These are phyloP conservation scores for Drosophila guanche DNA, from an alignment of 1,140 invertebrate genomes.

Conservation along the genomic window DNA sequence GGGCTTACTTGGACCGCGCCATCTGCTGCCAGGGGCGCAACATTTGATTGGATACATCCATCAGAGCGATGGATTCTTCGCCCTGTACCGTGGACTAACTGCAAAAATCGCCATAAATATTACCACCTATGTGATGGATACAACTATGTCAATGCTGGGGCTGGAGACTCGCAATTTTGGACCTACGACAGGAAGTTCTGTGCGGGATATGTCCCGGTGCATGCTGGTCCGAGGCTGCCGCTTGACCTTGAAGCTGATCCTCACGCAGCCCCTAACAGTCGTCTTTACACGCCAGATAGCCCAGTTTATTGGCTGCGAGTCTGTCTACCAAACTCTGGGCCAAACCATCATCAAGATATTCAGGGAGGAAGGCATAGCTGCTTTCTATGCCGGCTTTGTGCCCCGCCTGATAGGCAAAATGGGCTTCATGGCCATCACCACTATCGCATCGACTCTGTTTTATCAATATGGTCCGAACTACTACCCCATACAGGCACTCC, in stretches of 20 bases:
- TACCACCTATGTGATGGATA: no score
- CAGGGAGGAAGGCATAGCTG: slow-evolving; percentile 10
- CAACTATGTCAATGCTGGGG: no score
- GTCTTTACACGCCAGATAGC: slow-evolving; percentile 60
- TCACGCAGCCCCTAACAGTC: slow-evolving; percentile 58
- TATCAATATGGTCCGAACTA: no score
- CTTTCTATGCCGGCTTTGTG: slow-evolving; percentile 51
- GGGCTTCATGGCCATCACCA: slow-evolving; percentile 38
- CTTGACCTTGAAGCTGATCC: slow-evolving; percentile 25
- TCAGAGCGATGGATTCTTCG: no score
- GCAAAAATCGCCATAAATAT: no score
- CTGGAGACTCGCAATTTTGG: no score
- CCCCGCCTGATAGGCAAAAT: slow-evolving; percentile 45
- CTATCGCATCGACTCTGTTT: slow-evolving; percentile 9
- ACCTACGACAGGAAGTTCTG: no score
- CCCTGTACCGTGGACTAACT: no score
- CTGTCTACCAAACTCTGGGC: slow-evolving; percentile 2
- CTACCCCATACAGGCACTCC: no score
- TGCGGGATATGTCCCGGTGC: slow-evolving; percentile 27
- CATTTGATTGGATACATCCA: no score
- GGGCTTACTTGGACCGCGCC: no score
- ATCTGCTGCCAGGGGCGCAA: no score
- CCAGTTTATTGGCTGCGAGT: slow-evolving; percentile 53
- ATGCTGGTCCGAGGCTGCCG: slow-evolving; percentile 27
- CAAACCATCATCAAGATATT: slow-evolving; percentile 10